A percentile compares a stretch with the other conserved stretches of the same genome.
Conservation (phyloP, 2,797 vertebrate species). For the Natrix natrix region DNA sequence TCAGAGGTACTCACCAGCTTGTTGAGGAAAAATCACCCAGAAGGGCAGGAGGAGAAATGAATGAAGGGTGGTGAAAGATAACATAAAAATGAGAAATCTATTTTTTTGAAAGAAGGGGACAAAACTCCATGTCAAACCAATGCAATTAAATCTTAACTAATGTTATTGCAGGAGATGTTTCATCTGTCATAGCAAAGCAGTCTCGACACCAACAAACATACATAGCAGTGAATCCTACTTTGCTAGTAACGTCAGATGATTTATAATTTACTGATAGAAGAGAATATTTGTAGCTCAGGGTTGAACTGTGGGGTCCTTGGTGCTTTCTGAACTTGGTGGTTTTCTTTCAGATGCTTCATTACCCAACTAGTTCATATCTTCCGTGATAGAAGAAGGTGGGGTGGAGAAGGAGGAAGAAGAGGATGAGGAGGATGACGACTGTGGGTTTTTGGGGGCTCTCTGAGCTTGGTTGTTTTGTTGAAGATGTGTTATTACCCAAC, state of each 20-base stretch:
- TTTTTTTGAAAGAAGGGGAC: neutral
- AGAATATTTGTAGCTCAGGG: neutral
- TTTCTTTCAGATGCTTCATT: neutral
- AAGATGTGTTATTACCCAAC: no score
- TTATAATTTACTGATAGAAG: slow-evolving; percentile 64
- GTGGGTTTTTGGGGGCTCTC: no score
- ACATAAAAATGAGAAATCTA: slow-evolving; percentile 47
- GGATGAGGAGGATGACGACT: no score
- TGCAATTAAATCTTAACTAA: slow-evolving; percentile 61
- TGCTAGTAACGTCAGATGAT: slow-evolving; percentile 71
- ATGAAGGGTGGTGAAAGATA: slow-evolving; percentile 33
- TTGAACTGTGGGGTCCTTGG: neutral
- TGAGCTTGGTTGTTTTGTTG: no score
- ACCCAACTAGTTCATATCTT: neutral
- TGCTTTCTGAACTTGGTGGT: neutral
- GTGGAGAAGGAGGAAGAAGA: no score
- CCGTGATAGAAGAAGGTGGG: neutral
- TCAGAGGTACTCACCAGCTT: neutral
- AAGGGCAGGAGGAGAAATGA: slow-evolving; percentile 5
- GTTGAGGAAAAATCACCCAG: neutral
- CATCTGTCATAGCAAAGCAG: slow-evolving; percentile 71
- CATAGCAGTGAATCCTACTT: slow-evolving; percentile 66
- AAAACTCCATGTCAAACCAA: slow-evolving; percentile 44
- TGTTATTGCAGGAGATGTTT: slow-evolving; percentile 63
- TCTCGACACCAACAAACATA: slow-evolving; percentile 67